Percentiles rank a stretch among this genome's conserved stretches.
Evolutionary conservation across 1,140 invertebrate genomes (phyloP).

Genomic region (Steinernema khuongi): DNA sequence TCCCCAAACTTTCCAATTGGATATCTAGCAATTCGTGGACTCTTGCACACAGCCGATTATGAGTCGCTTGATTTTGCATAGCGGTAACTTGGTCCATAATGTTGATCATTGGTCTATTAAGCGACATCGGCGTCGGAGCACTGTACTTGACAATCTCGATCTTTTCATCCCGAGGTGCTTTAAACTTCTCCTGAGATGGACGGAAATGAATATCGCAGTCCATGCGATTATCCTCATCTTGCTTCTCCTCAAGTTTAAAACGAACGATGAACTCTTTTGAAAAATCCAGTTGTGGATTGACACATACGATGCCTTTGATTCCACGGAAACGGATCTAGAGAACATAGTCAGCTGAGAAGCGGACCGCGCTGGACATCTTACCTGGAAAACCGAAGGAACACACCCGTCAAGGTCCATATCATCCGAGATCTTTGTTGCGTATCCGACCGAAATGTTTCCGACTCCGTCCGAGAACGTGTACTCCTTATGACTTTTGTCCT

Average conservation of each 20-base stretch:
- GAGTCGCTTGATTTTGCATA: slow-evolving; percentile 21
- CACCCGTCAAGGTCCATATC: slow-evolving; percentile 3
- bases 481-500: background rate
- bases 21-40: slow-evolving; percentile 40
- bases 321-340: slow-evolving; percentile 34
- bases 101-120: slow-evolving; percentile 42
- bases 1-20: slow-evolving; percentile 24
- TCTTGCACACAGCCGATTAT: slow-evolving; percentile 28
- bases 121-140: too few relatives aligned
- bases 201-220: background rate
- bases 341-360: slow-evolving; percentile 9
- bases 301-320: slow-evolving; percentile 28
- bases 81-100: slow-evolving; percentile 41
- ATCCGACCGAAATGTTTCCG: slow-evolving; percentile 15
- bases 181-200: background rate
- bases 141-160: slow-evolving; percentile 44
- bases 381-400: slow-evolving; percentile 25
- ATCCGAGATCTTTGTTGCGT: slow-evolving; percentile 18
- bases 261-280: background rate
- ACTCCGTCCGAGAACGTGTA: slow-evolving; percentile 37
- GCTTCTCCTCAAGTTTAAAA: background rate
- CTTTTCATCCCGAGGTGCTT: background rate
- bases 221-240: background rate
- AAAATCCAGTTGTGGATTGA: slow-evolving; percentile 29
- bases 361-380: slow-evolving; percentile 4